Conservation (phyloP, 2,113 vertebrate genomes). For the Psilopsiagon aymara region DNA sequence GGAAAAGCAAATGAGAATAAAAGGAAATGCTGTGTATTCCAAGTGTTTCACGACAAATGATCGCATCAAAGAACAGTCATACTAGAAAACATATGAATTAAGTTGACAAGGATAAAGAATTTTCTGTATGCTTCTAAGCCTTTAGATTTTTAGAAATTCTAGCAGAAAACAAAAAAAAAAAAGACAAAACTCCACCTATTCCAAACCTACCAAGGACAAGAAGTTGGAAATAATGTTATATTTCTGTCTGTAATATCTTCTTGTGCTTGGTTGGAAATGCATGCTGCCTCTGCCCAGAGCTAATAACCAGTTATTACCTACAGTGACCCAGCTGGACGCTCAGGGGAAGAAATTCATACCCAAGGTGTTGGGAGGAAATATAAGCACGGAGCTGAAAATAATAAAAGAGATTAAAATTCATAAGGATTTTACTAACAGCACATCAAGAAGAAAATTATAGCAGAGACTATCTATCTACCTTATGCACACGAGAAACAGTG, state of each 20-base stretch:
- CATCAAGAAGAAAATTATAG: not conserved
- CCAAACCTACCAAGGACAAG: not conserved
- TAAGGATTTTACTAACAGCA: not conserved
- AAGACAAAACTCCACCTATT: not conserved
- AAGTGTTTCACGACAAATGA: not conserved
- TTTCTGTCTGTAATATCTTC: not conserved
- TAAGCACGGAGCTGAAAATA: constrained; percentile 2
- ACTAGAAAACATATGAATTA: not conserved
- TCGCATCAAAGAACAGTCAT: not conserved
- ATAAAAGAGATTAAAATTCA: not conserved
- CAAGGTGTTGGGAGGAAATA: constrained; percentile 8
- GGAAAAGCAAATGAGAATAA: not conserved
- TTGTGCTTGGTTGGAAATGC: not conserved
- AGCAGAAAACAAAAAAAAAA: not conserved
- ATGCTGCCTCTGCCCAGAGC: constrained; percentile 5
- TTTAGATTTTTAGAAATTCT: not conserved
- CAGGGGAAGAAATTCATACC: not conserved
- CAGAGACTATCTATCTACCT: not conserved
- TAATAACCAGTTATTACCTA: constrained; percentile 47
- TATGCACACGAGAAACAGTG: not conserved
- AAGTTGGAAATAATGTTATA: not conserved
- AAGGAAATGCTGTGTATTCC: not conserved
- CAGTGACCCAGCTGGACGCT: constrained; percentile 36
- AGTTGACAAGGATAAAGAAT: not conserved
- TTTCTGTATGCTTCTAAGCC: not conserved